These are phyloP conservation scores for Malurus cyaneus DNA, from an alignment of 2,113 vertebrate genomes.

Conservation along the genomic window DNA sequence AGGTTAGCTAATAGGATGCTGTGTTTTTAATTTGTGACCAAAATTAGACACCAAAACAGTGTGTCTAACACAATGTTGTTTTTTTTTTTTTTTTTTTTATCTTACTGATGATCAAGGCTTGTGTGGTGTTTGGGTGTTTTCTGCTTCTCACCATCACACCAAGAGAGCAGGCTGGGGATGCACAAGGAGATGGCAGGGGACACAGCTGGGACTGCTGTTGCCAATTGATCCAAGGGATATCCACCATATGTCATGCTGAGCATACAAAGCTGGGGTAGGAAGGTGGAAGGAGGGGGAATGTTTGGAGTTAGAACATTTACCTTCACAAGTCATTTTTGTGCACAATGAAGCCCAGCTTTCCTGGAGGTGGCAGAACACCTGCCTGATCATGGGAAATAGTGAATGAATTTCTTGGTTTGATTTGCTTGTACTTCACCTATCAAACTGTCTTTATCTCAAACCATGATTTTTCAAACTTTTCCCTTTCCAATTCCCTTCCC, in stretches of 20 bases:
- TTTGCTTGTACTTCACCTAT: neutral
- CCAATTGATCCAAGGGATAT: neutral
- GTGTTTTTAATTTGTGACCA: neutral
- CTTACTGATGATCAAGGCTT: neutral
- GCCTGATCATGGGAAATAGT: neutral
- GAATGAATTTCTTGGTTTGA: neutral
- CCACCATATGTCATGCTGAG: neutral
- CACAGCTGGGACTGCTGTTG: neutral
- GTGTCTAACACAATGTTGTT: neutral
- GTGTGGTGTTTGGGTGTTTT: neutral
- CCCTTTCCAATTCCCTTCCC: neutral
- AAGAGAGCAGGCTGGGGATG: neutral
- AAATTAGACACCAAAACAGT: neutral
- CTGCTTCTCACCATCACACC: neutral
- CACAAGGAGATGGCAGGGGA: neutral
- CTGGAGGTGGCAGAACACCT: neutral
- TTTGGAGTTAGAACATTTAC: neutral
- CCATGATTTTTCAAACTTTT: neutral
- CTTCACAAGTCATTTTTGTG: neutral
- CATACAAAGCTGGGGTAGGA: neutral
- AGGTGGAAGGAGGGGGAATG: rapidly evolving
- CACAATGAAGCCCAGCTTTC: neutral
- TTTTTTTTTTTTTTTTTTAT: neutral
- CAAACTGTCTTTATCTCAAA: neutral
- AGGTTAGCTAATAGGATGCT: neutral